A percentile compares a stretch with the other conserved stretches of the same genome.
phyloP scores from a whole-genome alignment of 1,140 invertebrate genomes.

The Vollenhovia emeryi region DNA sequence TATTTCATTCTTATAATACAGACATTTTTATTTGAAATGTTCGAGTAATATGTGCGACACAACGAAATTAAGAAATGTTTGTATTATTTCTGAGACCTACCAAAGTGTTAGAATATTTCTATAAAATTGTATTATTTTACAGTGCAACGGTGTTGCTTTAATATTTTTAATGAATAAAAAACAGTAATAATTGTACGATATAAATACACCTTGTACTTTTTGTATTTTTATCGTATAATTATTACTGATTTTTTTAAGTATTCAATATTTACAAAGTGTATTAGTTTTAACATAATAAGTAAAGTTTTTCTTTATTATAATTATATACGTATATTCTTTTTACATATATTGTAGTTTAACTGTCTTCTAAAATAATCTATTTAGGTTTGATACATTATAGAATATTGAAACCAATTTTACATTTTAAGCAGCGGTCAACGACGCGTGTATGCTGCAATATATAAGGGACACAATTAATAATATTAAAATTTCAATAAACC shows the following conservation, averaged over 20 bases:
- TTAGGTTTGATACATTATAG: not conserved
- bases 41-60: not conserved
- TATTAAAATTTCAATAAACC: slow-evolving; percentile 74
- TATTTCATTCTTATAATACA: slow-evolving; percentile 16
- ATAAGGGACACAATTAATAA: slow-evolving; percentile 31
- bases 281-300: not conserved
- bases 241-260: too few species aligned
- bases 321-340: not conserved
- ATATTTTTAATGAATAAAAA: not conserved
- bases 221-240: too few species aligned
- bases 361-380: not conserved
- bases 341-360: too few species aligned
- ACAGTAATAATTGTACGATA: not conserved
- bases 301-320: not conserved
- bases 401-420: not conserved
- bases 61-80: not conserved
- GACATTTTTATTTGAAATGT: not conserved
- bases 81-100: not conserved
- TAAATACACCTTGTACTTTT: too few species aligned
- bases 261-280: too few species aligned
- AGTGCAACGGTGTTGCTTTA: not conserved
- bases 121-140: slow-evolving; percentile 10
- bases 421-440: not conserved
- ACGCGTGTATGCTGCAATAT: not conserved
- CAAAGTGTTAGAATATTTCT: not conserved